A percentile compares a stretch with the other conserved stretches of the same genome.
Evolutionary conservation across 2,797 vertebrate species (phyloP).

Genomic region (Karalla daura): DNA sequence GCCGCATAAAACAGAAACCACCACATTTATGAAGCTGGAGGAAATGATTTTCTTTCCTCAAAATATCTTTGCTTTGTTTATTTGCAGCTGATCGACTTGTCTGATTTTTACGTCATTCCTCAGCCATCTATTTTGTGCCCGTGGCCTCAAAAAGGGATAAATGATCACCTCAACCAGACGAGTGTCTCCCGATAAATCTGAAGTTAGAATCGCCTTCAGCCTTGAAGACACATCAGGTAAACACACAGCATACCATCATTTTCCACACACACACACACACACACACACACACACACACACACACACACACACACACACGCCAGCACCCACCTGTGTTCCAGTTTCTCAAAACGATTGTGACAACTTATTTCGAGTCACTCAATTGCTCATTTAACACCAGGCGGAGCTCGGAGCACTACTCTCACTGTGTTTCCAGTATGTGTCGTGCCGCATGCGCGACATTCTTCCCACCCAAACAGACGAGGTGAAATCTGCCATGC

Average conservation of each 20-base stretch:
- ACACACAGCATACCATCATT: conserved; percentile 6
- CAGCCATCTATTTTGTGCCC: conserved; percentile 49
- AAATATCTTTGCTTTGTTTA: no score
- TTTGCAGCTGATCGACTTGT: background rate
- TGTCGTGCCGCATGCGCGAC: conserved; percentile 60
- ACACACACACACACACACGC: conserved; percentile 8
- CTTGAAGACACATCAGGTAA: conserved; percentile 92
- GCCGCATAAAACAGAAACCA: background rate
- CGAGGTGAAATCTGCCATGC: conserved; percentile 20
- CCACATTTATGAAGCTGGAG: background rate
- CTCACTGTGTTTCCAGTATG: conserved; percentile 67
- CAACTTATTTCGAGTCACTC: conserved; percentile 45
- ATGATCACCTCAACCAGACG: conserved; percentile 98
- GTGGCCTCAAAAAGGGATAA: conserved; percentile 86
- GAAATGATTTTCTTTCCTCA: no score
- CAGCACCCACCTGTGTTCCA: conserved; percentile 22
- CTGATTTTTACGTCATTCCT: background rate
- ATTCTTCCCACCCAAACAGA: conserved; percentile 80
- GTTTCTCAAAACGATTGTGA: conserved; percentile 23
- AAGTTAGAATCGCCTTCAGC: conserved; percentile 97
- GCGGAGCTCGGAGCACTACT: conserved; percentile 37
- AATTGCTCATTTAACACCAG: conserved; percentile 42
- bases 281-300: background rate
- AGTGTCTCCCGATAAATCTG: conserved; percentile 93
- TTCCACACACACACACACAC: background rate